A percentile compares a stretch with the other conserved stretches of the same genome.
phyloP scores from a whole-genome alignment of 2,113 vertebrate species.

The Chaetops frenatus region DNA sequence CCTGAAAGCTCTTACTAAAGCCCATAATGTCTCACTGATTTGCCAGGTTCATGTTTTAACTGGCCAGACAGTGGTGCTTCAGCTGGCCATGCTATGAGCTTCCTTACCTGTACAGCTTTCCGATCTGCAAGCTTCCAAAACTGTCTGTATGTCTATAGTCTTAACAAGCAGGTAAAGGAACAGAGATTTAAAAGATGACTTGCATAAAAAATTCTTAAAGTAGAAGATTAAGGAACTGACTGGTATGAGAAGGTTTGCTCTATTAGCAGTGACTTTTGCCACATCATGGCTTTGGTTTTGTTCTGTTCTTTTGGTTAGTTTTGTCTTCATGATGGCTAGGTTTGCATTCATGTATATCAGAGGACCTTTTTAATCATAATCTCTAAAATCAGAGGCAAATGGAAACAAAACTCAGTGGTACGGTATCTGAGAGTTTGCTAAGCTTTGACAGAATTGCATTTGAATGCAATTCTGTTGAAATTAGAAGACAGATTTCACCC shows the following conservation, averaged over 20 bases:
- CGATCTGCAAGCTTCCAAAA: background rate
- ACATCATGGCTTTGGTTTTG: background rate
- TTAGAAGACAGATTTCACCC: background rate
- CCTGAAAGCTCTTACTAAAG: background rate
- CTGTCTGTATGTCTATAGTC: background rate
- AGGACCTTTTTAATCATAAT: background rate
- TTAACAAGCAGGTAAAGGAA: background rate
- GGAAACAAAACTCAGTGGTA: background rate
- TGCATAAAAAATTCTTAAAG: background rate
- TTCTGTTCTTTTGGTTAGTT: background rate
- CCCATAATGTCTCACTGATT: background rate
- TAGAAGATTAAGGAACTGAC: background rate
- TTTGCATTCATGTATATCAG: background rate
- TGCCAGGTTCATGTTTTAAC: background rate
- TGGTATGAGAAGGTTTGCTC: background rate
- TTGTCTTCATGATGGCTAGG: background rate
- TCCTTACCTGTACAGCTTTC: background rate
- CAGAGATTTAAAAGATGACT: background rate
- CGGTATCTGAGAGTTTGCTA: background rate
- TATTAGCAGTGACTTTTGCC: background rate
- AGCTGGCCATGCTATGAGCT: background rate
- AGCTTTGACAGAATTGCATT: background rate
- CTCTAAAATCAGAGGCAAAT: background rate
- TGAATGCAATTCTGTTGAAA: background rate
- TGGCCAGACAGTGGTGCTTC: background rate